Percentiles rank a stretch among this genome's conserved stretches.
Evolutionary conservation across 2,797 vertebrate species (phyloP).

Genomic region (Garrulus glandarius): DNA sequence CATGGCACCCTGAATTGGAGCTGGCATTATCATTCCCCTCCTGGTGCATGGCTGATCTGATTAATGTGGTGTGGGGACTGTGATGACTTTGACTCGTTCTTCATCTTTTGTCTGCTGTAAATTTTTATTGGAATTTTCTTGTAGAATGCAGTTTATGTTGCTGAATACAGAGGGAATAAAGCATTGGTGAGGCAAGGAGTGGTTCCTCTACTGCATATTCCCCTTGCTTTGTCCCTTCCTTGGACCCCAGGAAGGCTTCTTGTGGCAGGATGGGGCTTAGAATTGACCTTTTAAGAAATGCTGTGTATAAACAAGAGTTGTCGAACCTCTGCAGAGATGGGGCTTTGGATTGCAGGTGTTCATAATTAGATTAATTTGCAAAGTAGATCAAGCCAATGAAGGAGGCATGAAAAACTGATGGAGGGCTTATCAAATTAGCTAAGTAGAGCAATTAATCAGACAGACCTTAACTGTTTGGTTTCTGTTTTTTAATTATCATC

Average conservation of each 20-base stretch:
- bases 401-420: background rate
- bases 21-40: background rate
- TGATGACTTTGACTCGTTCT: background rate
- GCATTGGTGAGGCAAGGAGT: background rate
- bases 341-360: conserved; percentile 9
- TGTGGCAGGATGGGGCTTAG: background rate
- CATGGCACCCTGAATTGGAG: background rate
- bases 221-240: background rate
- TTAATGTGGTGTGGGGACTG: background rate
- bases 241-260: background rate
- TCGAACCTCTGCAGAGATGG: background rate
- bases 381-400: background rate
- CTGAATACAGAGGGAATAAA: background rate
- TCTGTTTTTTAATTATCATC: background rate
- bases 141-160: background rate
- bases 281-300: background rate
- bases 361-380: conserved; percentile 18
- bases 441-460: conserved; percentile 49
- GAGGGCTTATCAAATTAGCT: conserved; percentile 33
- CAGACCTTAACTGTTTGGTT: background rate
- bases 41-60: background rate
- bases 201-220: background rate
- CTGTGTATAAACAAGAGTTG: background rate
- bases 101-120: background rate
- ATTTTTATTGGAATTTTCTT: background rate